Base-by-base conservation (phyloP, 2,888 invertebrate species). In the Oscheius sp. region DNA sequence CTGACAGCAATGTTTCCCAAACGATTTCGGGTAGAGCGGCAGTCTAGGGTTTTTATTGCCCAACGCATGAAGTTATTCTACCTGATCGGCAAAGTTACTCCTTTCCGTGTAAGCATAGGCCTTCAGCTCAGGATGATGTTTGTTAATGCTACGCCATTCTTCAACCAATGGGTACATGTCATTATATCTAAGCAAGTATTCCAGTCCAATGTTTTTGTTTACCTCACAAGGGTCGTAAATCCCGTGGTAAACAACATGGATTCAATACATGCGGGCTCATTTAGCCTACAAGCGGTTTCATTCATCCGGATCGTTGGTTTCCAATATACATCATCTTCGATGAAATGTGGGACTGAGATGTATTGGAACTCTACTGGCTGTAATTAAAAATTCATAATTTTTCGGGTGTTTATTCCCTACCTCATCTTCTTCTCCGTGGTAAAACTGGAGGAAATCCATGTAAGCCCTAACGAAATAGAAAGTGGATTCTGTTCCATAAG, bases 171-270 rank as follows among this genome's bases (percentile, higher is more conserved):
- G 84, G 55, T 77, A 81, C 78, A 84, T 81, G 21, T 84, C 84
- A 18, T 76, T 73, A 72, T 80, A 84, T 41, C 77, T 79, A 49
- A 72, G 69, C 35, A 35, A 6, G 6, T 13, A 7, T 5, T 29
- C 16, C 3, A 5, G 2, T 16, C 16, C 21, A 27, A 6, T 61
- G 16, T 21, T n/a, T n/a, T 29, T 52, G 12, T 52, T 25, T 49
- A 78, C 78, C 63, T 66, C 35, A 77, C 78, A 23, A 81, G 73
- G 2, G 77, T 76, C 5, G 82, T 81, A 72, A 83, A 85, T 25
- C 85, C 85, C n/a, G 84, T 84, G 13, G 84, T 79, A 71, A 83
- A 79, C 43, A 84, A 43, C 76, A 84, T 84, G 1, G 74, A 69
- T 9, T 74, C 25, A 5, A 85, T 35, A 69, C 85, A 85, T 18